These are phyloP conservation scores for Rhaphigaster nebulosa DNA, from an alignment of 2,888 invertebrate species.

Conservation along the genomic window DNA sequence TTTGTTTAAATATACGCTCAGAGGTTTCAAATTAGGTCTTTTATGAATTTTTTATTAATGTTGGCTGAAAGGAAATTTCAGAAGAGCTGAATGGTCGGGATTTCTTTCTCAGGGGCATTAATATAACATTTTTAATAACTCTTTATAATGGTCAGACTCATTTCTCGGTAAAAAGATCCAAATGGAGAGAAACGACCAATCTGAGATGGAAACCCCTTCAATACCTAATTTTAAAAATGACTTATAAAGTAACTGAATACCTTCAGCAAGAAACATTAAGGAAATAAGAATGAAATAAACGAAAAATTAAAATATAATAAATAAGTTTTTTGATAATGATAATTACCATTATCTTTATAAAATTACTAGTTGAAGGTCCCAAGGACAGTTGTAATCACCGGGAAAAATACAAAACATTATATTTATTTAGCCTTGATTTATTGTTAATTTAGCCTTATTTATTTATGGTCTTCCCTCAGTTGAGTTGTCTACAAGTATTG, in stretches of 20 bases:
- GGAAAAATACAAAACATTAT: too few species aligned
- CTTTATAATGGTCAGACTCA: not conserved
- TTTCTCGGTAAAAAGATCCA: not conserved
- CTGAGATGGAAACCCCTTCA: not conserved
- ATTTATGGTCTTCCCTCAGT: too few species aligned
- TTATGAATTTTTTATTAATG: slow-evolving; percentile 1
- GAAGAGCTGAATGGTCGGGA: not conserved
- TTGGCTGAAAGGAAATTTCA: not conserved
- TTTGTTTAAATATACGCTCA: not conserved
- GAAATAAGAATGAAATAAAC: not conserved
- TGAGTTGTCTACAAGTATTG: too few species aligned
- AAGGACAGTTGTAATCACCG: too few species aligned
- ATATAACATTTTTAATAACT: slow-evolving; percentile 23
- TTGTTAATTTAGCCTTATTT: too few species aligned
- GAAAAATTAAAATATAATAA: not conserved
- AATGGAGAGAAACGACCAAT: not conserved
- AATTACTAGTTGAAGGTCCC: too few species aligned
- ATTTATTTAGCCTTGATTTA: too few species aligned
- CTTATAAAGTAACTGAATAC: not conserved
- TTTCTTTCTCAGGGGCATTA: not conserved
- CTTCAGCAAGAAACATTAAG: not conserved
- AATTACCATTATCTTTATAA: too few species aligned
- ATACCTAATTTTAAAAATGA: not conserved
- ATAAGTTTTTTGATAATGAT: not conserved
- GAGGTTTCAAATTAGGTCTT: not conserved